Percentiles rank a stretch among this genome's conserved stretches.
phyloP scores from a whole-genome alignment of 1,140 invertebrate species.

The Sycophila sp. region DNA sequence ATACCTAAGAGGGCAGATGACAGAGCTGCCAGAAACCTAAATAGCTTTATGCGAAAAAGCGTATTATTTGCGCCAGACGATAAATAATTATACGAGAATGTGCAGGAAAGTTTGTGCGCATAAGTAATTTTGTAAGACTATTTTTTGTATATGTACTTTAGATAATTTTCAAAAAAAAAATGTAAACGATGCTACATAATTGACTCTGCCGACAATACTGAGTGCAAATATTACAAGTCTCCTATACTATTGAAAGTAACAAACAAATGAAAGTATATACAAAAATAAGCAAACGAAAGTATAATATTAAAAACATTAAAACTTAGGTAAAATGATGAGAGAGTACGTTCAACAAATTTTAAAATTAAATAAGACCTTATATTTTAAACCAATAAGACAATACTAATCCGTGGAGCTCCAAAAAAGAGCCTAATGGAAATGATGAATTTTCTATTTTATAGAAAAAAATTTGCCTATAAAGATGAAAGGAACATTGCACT shows the following conservation, averaged over 20 bases:
- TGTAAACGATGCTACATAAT: too few relatives aligned
- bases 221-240: conserved; percentile 23
- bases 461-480: conserved; percentile 21
- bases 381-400: conserved; percentile 10
- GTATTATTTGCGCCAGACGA: background rate
- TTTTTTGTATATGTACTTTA: background rate
- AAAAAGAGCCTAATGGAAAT: conserved; percentile 2
- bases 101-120: background rate
- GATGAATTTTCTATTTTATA: conserved; percentile 13
- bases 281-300: too few relatives aligned
- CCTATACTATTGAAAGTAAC: conserved; percentile 24
- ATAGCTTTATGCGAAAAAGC: background rate
- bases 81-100: background rate
- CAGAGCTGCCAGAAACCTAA: conserved; percentile 44
- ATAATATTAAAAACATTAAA: conserved; percentile 17
- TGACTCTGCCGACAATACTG: conserved; percentile 2
- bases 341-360: background rate
- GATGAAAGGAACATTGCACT: conserved; percentile 21
- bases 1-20: conserved; percentile 52
- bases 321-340: conserved; percentile 20
- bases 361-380: background rate
- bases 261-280: too few relatives aligned
- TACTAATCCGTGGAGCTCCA: background rate
- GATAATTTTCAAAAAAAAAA: too few relatives aligned
- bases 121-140: background rate